Evolutionary conservation across 2,888 invertebrate genomes (phyloP), one percentile per base, ranked within the genome.

Genomic region (Tachina fera): DNA sequence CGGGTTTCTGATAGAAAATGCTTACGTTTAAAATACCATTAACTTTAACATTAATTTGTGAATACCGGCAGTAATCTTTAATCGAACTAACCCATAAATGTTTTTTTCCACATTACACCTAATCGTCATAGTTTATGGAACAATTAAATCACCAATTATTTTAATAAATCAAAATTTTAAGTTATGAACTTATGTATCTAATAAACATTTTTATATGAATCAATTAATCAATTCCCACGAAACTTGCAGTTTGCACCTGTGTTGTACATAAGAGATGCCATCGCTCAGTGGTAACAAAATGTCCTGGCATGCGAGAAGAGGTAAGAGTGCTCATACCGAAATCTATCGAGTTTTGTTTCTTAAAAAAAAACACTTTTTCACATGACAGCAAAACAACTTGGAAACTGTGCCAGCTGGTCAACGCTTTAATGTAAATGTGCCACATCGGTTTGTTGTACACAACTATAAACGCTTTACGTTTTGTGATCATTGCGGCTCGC

Each of bases 191-290:
- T 43, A n/a, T n/a, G n/a, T n/a, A 31, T 51, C n/a, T 45, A 58
- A 19, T 47, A 31, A 10, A 3, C 0, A 13, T 11, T 22, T 31
- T 67, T 31, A 22, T 19, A 16, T 49, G 56, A 84, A 72, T 58
- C 56, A 61, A 68, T 43, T 45, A 63, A 82, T 76, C 56, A 76
- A 56, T 81, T 87, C 80, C 88, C 81, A 86, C 87, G 87, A 87
- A 88, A 89, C 88, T 90, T 94, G 83, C 95, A 98, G 99, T 99
- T 88, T 99, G 99, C 93, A 99, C 99, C 84, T 98, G 98, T 93
- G 99, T 99, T 91, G 99, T 99, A 88, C 99, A 99, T 95, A 99
- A 99, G 93, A 95, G 99, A 92, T 99, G 99, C 93, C 99, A 99
- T 94, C 96, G 96, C 90, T 96, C 96, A 87, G 98, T 99, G 88